phyloP scores from a whole-genome alignment of 2,113 vertebrate species.

The Syngnathus floridae region DNA sequence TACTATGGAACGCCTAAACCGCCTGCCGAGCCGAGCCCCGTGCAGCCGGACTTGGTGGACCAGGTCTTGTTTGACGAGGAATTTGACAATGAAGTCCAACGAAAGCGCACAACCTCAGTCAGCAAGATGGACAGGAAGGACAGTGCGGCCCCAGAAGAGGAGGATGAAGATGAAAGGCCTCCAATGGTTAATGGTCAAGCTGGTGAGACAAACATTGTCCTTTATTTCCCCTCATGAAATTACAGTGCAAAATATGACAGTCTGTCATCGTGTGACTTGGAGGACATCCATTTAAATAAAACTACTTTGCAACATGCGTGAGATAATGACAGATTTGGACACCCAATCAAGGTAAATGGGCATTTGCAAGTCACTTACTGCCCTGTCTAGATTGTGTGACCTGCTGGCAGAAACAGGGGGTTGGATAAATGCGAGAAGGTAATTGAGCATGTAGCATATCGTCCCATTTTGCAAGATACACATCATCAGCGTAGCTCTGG shows the following conservation, averaged over 20 bases:
- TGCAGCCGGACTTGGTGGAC: constrained; percentile 92
- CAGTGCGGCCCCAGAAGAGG: constrained; percentile 90
- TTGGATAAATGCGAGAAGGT: neutral
- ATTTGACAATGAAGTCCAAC: constrained; percentile 88
- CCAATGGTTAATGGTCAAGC: constrained; percentile 79
- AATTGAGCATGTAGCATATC: neutral
- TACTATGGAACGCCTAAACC: constrained; percentile 97
- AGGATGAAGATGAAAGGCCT: constrained; percentile 91
- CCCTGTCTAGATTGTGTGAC: neutral
- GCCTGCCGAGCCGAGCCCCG: constrained; percentile 89
- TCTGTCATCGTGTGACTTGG: neutral
- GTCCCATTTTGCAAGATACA: constrained; percentile 12
- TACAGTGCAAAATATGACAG: neutral
- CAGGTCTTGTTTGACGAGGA: constrained; percentile 96
- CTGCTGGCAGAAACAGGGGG: neutral
- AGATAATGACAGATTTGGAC: neutral
- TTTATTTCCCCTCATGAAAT: neutral
- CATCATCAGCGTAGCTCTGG: constrained; percentile 23
- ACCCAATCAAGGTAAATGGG: neutral
- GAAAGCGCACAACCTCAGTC: constrained; percentile 93
- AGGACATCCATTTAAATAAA: neutral
- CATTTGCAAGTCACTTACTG: neutral
- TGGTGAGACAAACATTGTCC: constrained; percentile 67
- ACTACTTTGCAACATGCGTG: neutral
- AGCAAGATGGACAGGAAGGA: constrained; percentile 97